Evolutionary conservation across 2,113 vertebrate genomes (phyloP).

Genomic region (Centropristis striata): DNA sequence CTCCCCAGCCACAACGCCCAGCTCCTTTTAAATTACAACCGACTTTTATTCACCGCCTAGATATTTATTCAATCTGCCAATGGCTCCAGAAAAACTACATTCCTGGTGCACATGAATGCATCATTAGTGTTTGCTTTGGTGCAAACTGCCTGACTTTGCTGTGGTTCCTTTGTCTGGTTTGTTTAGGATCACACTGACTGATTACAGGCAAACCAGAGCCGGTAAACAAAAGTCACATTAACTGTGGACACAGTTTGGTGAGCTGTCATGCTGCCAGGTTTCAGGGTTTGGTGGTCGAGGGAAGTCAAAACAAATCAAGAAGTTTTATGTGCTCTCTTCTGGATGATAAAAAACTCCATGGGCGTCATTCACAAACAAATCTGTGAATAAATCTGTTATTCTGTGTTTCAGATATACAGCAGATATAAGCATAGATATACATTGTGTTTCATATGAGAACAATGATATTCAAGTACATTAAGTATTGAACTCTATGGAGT

Average conservation of each 20-base stretch:
- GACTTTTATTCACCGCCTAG: background rate
- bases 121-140: background rate
- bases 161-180: background rate
- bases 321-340: background rate
- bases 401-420: too few species aligned
- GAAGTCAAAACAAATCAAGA: background rate
- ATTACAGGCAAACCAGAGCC: background rate
- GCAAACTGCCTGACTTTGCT: background rate
- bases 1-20: too few species aligned
- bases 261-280: background rate
- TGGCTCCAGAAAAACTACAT: background rate
- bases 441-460: too few species aligned
- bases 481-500: too few species aligned
- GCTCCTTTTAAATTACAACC: background rate
- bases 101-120: background rate
- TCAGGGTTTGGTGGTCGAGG: background rate
- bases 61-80: too few species aligned
- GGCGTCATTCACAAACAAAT: too few species aligned
- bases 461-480: too few species aligned
- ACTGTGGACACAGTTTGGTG: background rate
- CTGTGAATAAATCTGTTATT: too few species aligned
- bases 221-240: slow-evolving; percentile 1
- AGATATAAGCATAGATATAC: too few species aligned
- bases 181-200: slow-evolving; percentile 4
- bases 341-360: too few species aligned